Conservation (phyloP, 2,888 invertebrate genomes). For the Mesodorylaimus sp. region DNA sequence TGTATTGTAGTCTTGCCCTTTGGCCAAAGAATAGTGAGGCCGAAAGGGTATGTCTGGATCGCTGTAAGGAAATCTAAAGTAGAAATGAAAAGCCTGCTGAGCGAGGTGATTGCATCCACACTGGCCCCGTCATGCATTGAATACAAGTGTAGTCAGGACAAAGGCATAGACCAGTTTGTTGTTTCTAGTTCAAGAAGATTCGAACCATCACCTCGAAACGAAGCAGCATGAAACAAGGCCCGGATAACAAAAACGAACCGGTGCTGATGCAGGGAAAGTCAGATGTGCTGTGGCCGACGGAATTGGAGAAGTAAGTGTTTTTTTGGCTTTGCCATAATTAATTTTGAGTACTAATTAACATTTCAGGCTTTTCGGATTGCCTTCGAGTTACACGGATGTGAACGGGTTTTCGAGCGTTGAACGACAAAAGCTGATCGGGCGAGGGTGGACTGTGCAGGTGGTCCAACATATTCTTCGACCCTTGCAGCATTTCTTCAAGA, state of each 20-base stretch:
- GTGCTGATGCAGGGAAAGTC: conserved; percentile 30
- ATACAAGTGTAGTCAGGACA: no score
- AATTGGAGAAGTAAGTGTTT: conserved; percentile 36
- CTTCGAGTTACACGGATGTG: conserved; percentile 41
- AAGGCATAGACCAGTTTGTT: no score
- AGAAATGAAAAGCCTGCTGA: no score
- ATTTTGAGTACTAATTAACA: background rate
- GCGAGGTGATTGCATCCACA: no score
- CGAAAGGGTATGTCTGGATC: no score
- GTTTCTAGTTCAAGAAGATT: conserved; percentile 33
- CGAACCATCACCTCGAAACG: conserved; percentile 39
- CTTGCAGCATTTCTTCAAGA: conserved; percentile 18
- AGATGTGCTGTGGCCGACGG: conserved; percentile 39
- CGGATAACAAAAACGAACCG: conserved; percentile 18
- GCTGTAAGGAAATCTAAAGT: no score
- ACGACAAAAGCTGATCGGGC: conserved; percentile 39
- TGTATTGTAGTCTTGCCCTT: no score
- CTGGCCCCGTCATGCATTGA: no score
- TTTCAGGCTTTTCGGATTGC: conserved; percentile 40
- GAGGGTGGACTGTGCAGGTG: conserved; percentile 42
- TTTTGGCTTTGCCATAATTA: background rate
- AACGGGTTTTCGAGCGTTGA: conserved; percentile 34
- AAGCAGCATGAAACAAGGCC: conserved; percentile 31
- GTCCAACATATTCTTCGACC: conserved; percentile 36
- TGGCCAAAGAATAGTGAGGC: no score